Percentiles rank a stretch among this genome's conserved stretches.
Conservation (phyloP, 1,140 invertebrate species). For the Drosophila sproati region DNA sequence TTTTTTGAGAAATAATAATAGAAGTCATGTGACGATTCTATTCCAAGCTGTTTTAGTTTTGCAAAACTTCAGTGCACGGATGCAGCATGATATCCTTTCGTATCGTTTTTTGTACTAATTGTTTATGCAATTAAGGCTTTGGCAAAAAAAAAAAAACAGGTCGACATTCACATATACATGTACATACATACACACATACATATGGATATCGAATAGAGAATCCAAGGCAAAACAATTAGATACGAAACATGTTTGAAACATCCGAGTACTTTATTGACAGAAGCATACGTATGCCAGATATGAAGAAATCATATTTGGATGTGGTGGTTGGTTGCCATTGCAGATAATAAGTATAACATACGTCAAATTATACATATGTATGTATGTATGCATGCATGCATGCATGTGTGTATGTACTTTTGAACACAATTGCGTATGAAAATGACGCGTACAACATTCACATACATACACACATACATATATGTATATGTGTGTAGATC, state of each 20-base stretch:
- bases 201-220: slow-evolving; percentile 6
- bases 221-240: slow-evolving; percentile 41
- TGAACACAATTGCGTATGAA: slow-evolving; percentile 26
- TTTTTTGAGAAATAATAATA: too few relatives aligned
- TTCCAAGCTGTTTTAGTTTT: too few relatives aligned
- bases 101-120: slow-evolving; percentile 5
- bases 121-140: slow-evolving; percentile 23
- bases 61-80: not conserved
- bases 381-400: slow-evolving; percentile 27
- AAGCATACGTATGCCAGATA: slow-evolving; percentile 32
- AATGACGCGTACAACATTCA: slow-evolving; percentile 8
- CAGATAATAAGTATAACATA: slow-evolving; percentile 36
- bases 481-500: slow-evolving; percentile 2
- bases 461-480: slow-evolving; percentile 22
- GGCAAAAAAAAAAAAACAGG: slow-evolving; percentile 17
- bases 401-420: slow-evolving; percentile 19
- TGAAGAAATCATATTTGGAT: slow-evolving; percentile 14
- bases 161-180: not conserved
- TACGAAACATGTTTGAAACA: slow-evolving; percentile 38
- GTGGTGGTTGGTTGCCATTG: slow-evolving; percentile 37
- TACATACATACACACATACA: slow-evolving; percentile 13
- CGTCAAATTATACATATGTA: slow-evolving; percentile 7
- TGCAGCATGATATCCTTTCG: not conserved
- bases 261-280: slow-evolving; percentile 41
- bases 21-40: too few relatives aligned